Evolutionary conservation across 30 jellyfish, hydroid and myxozoan species (phyloP), one percentile per base, ranked within the genome.

Genomic region (Aurelia sp.): DNA sequence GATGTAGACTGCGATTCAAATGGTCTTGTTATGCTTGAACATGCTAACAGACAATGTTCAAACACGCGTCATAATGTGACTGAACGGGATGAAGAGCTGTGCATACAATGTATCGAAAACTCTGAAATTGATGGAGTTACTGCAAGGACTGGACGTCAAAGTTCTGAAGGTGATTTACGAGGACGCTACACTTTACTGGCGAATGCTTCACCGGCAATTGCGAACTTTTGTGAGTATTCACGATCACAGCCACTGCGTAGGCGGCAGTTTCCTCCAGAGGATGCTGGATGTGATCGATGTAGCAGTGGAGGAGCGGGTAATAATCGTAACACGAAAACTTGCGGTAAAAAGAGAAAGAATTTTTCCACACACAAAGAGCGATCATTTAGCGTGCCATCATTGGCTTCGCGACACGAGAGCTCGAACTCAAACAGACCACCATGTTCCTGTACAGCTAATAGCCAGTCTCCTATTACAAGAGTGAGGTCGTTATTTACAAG

Each of bases 91-190:
- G 55, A 44, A 7, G 55, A 44, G 7, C 11, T 64, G 27, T 78
- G 89, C 30, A 4, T 78, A 47, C 81, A 66, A 47, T 78, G 89
- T 44, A 78, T 78, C 48, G 89, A 78, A 63, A 37, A 78, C 13
- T 78, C 79, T 6, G 79, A 15, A 4, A 19, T 27, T 63, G 89
- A 23, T 16, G 59, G 22, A 20, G 31, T 17, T 63, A 78, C 17
- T 13, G n/a, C n/a, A 0, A 44, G 33, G 33, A 13, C 50, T 16
- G 79, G 57, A 41, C 72, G 79, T 60, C 78, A 69, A 18, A 4
- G 41, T 9, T 78, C 79, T 0, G 89, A 63, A 7, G 79, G 79
- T 17, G 77, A 41, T 51, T 13, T 62, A 20, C 70, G 59, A 4
- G 79, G 67, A 57, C 33, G 41, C 44, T 78, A 61, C 65, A 31